phyloP scores from a whole-genome alignment of 2,113 vertebrate genomes.

The Mirza zaza region DNA sequence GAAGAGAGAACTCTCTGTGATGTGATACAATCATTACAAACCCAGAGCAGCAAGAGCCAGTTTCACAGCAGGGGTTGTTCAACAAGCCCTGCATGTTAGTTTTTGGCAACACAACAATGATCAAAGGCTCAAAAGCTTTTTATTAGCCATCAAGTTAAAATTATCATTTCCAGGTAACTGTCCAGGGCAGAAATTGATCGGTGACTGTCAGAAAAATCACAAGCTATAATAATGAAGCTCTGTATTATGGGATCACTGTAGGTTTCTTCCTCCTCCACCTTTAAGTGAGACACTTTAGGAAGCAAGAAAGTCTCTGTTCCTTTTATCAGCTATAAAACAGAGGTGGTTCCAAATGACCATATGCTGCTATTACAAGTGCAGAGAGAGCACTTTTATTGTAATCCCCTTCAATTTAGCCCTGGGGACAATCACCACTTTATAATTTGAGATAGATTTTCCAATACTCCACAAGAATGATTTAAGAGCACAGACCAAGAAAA shows the following conservation, averaged over 20 bases:
- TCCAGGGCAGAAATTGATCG: neutral
- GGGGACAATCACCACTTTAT: neutral
- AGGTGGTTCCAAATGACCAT: neutral
- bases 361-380: neutral
- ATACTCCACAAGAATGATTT: neutral
- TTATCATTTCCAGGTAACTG: neutral
- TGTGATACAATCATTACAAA: neutral
- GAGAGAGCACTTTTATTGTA: neutral
- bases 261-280: neutral
- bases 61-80: fast-evolving
- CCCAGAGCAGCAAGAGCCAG: neutral
- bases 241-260: neutral
- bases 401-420: neutral
- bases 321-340: neutral
- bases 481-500: conserved; percentile 15
- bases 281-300: neutral
- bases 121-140: conserved; percentile 37
- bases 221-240: neutral
- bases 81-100: fast-evolving
- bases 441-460: neutral
- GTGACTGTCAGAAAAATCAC: neutral
- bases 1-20: neutral
- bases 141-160: conserved; percentile 47
- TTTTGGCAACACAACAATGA: neutral
- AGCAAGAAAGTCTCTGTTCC: neutral